These are phyloP conservation scores for Oscheius sp. DNA, from an alignment of 2,888 invertebrate species.

Conservation along the genomic window DNA sequence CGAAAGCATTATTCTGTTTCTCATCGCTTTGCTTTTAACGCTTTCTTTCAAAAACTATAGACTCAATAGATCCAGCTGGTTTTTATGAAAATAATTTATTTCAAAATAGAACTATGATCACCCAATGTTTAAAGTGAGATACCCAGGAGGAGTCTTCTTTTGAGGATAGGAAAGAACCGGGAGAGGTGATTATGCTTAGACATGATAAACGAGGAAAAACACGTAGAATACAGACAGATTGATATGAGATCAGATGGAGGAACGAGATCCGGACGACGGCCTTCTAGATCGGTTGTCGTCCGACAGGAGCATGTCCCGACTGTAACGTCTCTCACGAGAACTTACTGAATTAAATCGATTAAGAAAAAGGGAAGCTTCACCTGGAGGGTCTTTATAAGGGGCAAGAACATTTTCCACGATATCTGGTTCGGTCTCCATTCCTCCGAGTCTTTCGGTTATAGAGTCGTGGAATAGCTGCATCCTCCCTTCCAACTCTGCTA, in stretches of 20 bases:
- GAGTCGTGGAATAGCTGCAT: constrained; percentile 46
- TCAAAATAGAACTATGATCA: too few relatives aligned
- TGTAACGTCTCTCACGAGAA: constrained; percentile 24
- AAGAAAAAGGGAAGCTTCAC: too few relatives aligned
- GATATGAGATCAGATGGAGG: constrained; percentile 4
- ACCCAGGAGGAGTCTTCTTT: too few relatives aligned
- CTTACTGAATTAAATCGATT: constrained; percentile 7
- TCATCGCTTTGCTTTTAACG: too few relatives aligned
- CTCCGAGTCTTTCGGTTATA: constrained; percentile 26
- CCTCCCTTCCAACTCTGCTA: constrained; percentile 38
- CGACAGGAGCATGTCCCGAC: constrained; percentile 14
- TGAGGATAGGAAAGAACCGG: constrained; percentile 8
- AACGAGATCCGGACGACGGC: not conserved
- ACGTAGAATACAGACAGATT: not conserved
- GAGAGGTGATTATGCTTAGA: not conserved
- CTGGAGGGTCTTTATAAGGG: constrained; percentile 23
- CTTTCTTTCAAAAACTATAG: too few relatives aligned
- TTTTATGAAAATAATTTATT: too few relatives aligned
- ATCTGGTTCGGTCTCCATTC: not conserved
- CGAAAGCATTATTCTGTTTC: too few relatives aligned
- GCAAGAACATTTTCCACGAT: constrained; percentile 26
- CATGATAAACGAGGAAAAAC: not conserved
- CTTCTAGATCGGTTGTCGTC: not conserved
- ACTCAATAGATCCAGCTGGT: too few relatives aligned
- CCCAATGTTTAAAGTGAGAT: too few relatives aligned